Conservation (phyloP, 2,797 vertebrate genomes). For the Pantherophis alleghaniensis region DNA sequence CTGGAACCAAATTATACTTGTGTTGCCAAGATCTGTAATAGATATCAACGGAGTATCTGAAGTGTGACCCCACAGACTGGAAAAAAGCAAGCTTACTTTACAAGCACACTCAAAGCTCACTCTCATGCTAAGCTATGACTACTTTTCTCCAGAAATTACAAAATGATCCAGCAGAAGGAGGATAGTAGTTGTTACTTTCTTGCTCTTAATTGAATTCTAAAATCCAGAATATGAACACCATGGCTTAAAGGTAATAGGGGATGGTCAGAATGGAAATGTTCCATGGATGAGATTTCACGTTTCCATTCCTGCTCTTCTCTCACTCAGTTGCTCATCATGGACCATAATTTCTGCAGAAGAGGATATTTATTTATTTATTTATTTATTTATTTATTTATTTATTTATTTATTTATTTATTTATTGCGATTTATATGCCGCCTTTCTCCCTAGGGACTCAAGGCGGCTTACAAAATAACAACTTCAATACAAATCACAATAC, state of each 20-base stretch:
- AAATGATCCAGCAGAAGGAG: not conserved
- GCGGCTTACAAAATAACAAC: too few relatives aligned
- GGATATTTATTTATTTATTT: too few relatives aligned
- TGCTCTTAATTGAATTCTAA: not conserved
- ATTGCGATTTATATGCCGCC: too few relatives aligned
- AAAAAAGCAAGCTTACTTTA: not conserved
- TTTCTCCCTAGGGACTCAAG: too few relatives aligned
- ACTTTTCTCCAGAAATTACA: not conserved
- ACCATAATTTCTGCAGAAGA: not conserved
- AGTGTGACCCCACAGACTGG: not conserved
- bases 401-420: too few relatives aligned
- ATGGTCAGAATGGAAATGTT: not conserved
- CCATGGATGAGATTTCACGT: not conserved
- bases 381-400: too few relatives aligned
- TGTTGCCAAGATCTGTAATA: not conserved
- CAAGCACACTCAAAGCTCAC: not conserved
- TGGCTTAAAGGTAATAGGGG: not conserved
- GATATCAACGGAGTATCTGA: not conserved
- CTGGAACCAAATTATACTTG: not conserved
- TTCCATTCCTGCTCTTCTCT: too few relatives aligned
- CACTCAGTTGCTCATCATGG: not conserved
- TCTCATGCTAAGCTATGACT: not conserved
- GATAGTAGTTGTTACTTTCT: not conserved
- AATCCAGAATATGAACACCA: not conserved
- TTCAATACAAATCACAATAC: too few relatives aligned